A percentile compares a stretch with the other conserved stretches of the same genome.
Evolutionary conservation across 92 coral and sea anemone species (phyloP).

Genomic region (Paragorgia papillata): DNA sequence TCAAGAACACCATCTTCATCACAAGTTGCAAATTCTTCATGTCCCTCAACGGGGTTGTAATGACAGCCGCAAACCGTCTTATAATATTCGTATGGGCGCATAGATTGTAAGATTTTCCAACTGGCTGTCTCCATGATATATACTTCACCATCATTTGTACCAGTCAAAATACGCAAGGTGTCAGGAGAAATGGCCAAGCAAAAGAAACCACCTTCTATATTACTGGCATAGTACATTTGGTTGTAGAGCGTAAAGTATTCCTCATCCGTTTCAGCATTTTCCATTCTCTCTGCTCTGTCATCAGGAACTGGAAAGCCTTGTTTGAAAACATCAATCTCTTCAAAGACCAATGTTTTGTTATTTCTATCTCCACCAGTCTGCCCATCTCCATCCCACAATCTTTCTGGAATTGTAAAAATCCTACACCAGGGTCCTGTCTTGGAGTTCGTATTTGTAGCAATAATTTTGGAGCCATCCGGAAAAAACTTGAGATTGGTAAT

Average conservation of each 20-base stretch:
- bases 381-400: slow-evolving; percentile 3
- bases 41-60: neutral
- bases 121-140: neutral
- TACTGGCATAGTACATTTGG: slow-evolving; percentile 26
- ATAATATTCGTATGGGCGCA: neutral
- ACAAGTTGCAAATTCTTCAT: slow-evolving; percentile 15
- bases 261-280: slow-evolving; percentile 5
- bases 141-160: slow-evolving; percentile 2
- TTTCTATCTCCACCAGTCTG: neutral
- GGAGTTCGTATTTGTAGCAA: slow-evolving; percentile 15
- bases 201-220: slow-evolving; percentile 22
- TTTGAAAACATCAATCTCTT: slow-evolving; percentile 15
- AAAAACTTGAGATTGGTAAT: neutral
- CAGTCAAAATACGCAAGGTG: neutral
- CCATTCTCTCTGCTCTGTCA: neutral
- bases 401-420: slow-evolving; percentile 14
- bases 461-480: neutral
- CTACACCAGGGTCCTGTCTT: slow-evolving; percentile 34
- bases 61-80: slow-evolving; percentile 1
- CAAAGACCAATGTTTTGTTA: slow-evolving; percentile 5
- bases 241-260: slow-evolving; percentile 27
- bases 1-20: neutral
- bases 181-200: slow-evolving; percentile 24
- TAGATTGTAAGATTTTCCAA: neutral
- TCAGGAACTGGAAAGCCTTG: slow-evolving; percentile 34